Evolutionary conservation across 2,113 vertebrate species (phyloP).

Genomic region (Thamnaconus septentrionalis): DNA sequence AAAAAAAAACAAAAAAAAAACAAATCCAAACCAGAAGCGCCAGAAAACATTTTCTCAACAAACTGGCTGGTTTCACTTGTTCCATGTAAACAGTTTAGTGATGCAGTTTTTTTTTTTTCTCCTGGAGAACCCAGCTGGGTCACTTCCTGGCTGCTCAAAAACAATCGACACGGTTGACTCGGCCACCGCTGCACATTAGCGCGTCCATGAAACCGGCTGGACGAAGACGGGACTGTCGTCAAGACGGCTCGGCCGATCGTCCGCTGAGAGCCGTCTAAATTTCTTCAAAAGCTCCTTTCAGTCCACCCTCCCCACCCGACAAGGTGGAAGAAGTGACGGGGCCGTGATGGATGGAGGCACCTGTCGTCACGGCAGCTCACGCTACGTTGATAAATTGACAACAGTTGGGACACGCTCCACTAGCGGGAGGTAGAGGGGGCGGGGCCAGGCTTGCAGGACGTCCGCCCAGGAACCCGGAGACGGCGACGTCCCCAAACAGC

Average conservation of each 20-base stretch:
- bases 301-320: conserved; percentile 83
- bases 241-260: conserved; percentile 88
- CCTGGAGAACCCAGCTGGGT: no score
- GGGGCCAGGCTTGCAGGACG: conserved; percentile 96
- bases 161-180: no score
- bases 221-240: conserved; percentile 71
- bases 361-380: conserved; percentile 99
- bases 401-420: conserved; percentile 97
- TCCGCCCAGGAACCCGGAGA: conserved; percentile 75
- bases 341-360: conserved; percentile 99
- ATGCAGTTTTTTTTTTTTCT: no score
- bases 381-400: conserved; percentile 99
- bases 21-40: no score
- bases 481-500: conserved; percentile 81
- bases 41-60: neutral
- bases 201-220: conserved; percentile 20
- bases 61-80: no score
- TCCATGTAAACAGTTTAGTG: no score
- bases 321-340: conserved; percentile 98
- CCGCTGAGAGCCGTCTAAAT: conserved; percentile 99
- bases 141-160: no score
- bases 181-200: conserved; percentile 19
- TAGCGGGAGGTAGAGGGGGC: conserved; percentile 92
- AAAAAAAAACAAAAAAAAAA: neutral
- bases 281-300: conserved; percentile 99